Evolutionary conservation across 2,797 vertebrate genomes (phyloP).

Genomic region (Clarias fuscus): DNA sequence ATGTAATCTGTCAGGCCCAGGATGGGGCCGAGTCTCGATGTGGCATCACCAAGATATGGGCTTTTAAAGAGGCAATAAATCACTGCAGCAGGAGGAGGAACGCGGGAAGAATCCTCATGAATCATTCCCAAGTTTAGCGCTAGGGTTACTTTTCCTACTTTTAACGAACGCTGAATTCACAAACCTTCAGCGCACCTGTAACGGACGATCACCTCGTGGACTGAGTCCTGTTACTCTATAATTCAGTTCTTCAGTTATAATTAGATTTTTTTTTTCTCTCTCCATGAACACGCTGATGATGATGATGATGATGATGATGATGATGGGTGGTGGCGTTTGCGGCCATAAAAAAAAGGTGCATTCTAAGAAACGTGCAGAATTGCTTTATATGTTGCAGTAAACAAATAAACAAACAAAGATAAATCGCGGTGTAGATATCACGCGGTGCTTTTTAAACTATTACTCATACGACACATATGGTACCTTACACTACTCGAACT

Average conservation of each 20-base stretch:
- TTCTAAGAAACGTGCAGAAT: neutral
- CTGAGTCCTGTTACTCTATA: too few relatives aligned
- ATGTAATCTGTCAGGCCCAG: conserved; percentile 54
- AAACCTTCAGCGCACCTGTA: neutral
- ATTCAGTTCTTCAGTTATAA: neutral
- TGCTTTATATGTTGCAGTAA: neutral
- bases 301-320: too few relatives aligned
- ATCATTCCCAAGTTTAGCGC: conserved; percentile 48
- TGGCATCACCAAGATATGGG: conserved; percentile 53
- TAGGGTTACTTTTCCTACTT: conserved; percentile 14
- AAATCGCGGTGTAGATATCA: neutral
- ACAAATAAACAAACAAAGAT: neutral
- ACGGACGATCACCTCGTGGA: neutral
- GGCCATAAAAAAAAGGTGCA: too few relatives aligned
- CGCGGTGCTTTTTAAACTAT: too few relatives aligned
- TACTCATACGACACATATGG: too few relatives aligned
- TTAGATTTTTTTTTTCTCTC: neutral
- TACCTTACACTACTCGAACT: neutral
- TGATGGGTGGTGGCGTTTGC: too few relatives aligned
- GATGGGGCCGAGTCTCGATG: conserved; percentile 51
- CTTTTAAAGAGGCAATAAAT: conserved; percentile 61
- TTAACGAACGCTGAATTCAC: neutral
- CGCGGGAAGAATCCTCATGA: conserved; percentile 52
- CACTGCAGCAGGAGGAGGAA: conserved; percentile 42
- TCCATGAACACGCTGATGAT: neutral